These are phyloP conservation scores for Eciton burchellii DNA, from an alignment of 1,140 invertebrate species.

Conservation along the genomic window DNA sequence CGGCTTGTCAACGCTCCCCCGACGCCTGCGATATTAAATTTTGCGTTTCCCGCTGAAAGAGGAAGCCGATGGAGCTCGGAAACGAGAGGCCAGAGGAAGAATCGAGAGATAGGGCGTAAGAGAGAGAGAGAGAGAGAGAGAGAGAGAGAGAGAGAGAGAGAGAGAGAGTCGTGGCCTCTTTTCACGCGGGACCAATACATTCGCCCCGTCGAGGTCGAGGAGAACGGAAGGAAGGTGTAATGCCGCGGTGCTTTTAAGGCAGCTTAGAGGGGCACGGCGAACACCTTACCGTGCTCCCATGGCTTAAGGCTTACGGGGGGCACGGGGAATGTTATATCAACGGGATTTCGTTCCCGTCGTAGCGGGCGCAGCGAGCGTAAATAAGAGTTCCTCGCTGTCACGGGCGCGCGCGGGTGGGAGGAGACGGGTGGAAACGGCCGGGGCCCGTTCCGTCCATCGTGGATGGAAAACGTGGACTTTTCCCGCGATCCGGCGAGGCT, in stretches of 20 bases:
- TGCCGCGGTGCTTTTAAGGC: slow-evolving; percentile 60
- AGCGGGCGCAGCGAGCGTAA: slow-evolving; percentile 53
- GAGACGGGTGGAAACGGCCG: neutral
- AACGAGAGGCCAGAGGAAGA: neutral
- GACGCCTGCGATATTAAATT: slow-evolving; percentile 58
- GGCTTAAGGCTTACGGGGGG: slow-evolving; percentile 52
- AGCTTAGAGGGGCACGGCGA: slow-evolving; percentile 56
- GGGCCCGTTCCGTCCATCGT: neutral
- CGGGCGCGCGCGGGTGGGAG: slow-evolving; percentile 15
- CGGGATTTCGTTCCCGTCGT: slow-evolving; percentile 57
- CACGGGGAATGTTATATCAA: slow-evolving; percentile 58
- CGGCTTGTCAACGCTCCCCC: slow-evolving; percentile 51
- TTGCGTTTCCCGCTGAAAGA: slow-evolving; percentile 27
- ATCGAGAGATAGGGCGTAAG: neutral
- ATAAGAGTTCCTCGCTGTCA: slow-evolving; percentile 39
- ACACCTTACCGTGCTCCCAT: slow-evolving; percentile 60
- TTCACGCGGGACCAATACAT: slow-evolving; percentile 59
- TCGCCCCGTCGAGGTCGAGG: slow-evolving; percentile 30
- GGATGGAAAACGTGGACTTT: slow-evolving; percentile 38
- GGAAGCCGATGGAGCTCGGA: neutral
- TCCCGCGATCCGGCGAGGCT: slow-evolving; percentile 6
- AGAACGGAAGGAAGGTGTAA: slow-evolving; percentile 47
- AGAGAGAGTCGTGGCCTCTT: slow-evolving; percentile 20
- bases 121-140: neutral
- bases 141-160: slow-evolving; percentile 11